Conservation (phyloP, 2,888 invertebrate species). For the Tholera decimalis region DNA sequence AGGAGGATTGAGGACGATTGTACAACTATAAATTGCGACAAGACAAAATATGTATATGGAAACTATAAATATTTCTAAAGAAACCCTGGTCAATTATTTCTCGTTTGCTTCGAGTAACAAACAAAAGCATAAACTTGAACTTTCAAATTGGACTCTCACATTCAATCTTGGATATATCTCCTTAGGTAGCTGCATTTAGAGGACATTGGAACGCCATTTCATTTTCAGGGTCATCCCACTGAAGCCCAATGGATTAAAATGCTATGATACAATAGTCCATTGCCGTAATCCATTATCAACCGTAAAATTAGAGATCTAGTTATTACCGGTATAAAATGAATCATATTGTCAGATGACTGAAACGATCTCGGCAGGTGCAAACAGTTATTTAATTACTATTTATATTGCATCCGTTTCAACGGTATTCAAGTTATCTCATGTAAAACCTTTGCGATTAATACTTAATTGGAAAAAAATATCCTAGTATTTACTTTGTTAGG, state of each 20-base stretch:
- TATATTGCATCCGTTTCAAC: conserved; percentile 17
- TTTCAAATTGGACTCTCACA: conserved; percentile 37
- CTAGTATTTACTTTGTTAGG: neutral
- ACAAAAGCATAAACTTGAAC: conserved; percentile 15
- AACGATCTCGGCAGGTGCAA: conserved; percentile 40
- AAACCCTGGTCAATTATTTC: neutral
- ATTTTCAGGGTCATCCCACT: conserved; percentile 4
- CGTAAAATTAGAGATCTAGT: conserved; percentile 30
- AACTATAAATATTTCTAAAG: conserved; percentile 9
- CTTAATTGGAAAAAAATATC: neutral
- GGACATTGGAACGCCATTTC: neutral
- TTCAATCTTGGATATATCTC: conserved; percentile 17
- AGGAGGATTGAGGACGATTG: neutral
- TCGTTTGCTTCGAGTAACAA: conserved; percentile 17
- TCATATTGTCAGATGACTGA: conserved; percentile 47
- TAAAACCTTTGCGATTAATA: neutral
- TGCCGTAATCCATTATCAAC: conserved; percentile 24
- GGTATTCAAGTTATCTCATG: neutral
- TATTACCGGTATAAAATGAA: conserved; percentile 46
- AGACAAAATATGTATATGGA: neutral
- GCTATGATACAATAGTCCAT: conserved; percentile 5
- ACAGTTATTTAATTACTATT: conserved; percentile 18
- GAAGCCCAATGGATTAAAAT: conserved; percentile 10
- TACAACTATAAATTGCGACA: neutral
- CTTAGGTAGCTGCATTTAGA: conserved; percentile 11